phyloP scores from a whole-genome alignment of 2,888 invertebrate genomes.

The Phalera bucephala region DNA sequence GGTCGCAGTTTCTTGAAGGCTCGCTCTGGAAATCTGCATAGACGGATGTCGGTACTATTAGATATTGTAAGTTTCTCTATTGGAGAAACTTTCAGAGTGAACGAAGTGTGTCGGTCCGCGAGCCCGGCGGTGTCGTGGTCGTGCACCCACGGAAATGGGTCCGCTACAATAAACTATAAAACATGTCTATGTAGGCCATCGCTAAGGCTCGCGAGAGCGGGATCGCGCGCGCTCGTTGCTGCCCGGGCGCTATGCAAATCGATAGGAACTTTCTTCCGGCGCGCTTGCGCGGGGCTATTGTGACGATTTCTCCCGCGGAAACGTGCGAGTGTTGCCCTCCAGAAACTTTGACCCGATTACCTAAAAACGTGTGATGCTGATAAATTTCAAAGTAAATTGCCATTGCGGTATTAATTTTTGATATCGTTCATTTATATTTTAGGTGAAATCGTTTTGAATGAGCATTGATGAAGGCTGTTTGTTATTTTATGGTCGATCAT shows the following conservation, averaged over 20 bases:
- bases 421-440: not conserved
- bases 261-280: constrained; percentile 78
- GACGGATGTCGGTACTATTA: constrained; percentile 79
- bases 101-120: constrained; percentile 70
- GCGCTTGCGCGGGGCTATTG: constrained; percentile 63
- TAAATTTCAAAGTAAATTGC: constrained; percentile 8
- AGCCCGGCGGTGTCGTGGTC: constrained; percentile 54
- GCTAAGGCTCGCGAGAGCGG: constrained; percentile 41
- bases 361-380: constrained; percentile 9
- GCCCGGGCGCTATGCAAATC: constrained; percentile 69
- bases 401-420: not conserved
- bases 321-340: constrained; percentile 48
- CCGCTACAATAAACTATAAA: constrained; percentile 72
- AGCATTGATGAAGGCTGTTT: not conserved
- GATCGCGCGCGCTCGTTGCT: constrained; percentile 43
- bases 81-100: constrained; percentile 78
- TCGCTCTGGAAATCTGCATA: constrained; percentile 81
- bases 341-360: constrained; percentile 38
- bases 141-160: constrained; percentile 78
- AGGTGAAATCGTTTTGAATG: not conserved
- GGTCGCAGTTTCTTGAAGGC: constrained; percentile 67
- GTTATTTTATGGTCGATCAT: constrained; percentile 8
- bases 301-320: constrained; percentile 70
- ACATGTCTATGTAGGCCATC: constrained; percentile 77
- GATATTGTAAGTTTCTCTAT: constrained; percentile 79